These are phyloP conservation scores for Cryptotermes secundus DNA, from an alignment of 1,140 invertebrate species.

Conservation along the genomic window DNA sequence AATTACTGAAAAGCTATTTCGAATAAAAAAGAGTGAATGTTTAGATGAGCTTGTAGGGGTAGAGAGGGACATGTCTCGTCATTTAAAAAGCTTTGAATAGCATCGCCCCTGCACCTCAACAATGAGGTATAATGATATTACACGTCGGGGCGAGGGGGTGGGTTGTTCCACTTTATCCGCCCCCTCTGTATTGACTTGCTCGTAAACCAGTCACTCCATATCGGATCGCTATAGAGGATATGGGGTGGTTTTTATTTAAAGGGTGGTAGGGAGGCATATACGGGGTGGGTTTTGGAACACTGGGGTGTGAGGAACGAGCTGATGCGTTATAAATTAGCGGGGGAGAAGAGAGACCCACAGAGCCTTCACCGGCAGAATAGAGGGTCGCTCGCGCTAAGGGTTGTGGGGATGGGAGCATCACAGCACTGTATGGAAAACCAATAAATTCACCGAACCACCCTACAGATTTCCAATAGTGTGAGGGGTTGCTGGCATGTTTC, in stretches of 20 bases:
- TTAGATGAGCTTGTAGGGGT: not conserved
- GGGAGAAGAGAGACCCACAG: not conserved
- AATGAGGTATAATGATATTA: conserved; percentile 20
- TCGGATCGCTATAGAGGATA: not conserved
- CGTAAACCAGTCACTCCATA: conserved; percentile 16
- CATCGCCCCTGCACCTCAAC: not conserved
- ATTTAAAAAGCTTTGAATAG: conserved; percentile 14
- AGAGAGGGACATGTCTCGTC: not conserved
- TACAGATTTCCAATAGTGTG: conserved; percentile 33
- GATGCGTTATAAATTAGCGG: conserved; percentile 33
- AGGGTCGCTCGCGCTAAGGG: not conserved
- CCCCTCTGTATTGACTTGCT: conserved; percentile 14
- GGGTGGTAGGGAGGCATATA: not conserved
- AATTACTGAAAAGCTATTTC: conserved; percentile 9
- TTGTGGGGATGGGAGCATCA: conserved; percentile 12
- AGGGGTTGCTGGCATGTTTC: conserved; percentile 29
- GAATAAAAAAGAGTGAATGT: not conserved
- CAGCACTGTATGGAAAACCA: conserved; percentile 33
- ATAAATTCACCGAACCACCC: conserved; percentile 31
- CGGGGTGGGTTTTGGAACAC: conserved; percentile 16
- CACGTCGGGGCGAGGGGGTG: not conserved
- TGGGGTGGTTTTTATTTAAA: conserved; percentile 11
- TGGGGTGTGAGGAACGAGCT: conserved; percentile 22
- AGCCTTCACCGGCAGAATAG: conserved; percentile 6
- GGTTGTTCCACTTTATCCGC: conserved; percentile 5